Evolutionary conservation across 2,797 vertebrate genomes (phyloP), one percentile per base, ranked within the genome.

Genomic region (Myripristis jacobus): DNA sequence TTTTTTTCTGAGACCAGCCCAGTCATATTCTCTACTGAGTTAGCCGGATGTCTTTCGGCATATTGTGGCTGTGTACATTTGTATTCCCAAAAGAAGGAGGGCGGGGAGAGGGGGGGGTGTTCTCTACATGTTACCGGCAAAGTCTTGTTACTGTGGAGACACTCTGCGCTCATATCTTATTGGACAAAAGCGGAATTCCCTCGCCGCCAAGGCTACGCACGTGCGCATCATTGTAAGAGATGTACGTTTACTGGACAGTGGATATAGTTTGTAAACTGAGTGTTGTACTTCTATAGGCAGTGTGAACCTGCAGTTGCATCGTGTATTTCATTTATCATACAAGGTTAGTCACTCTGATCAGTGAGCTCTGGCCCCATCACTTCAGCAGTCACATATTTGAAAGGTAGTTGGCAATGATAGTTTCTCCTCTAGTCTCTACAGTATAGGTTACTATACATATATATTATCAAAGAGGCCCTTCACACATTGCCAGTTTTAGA

Each of bases 1-100:
- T 47, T 34, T 66, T 65, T 75, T 27, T 80, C 88, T 88, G 91
- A 91, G 90, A 86, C 91, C 90, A 91, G 88, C 92, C 88, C 86
- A 90, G 87, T 71, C 65, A 63, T 57, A 66, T 80, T 62, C 25
- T 27, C 44, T n/a, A 12, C 34, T 25, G 48, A 83, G 65, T 84
- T 60, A 29, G 50, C 52, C 54, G 50, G 58, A 75, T 71, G 56
- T 70, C 74, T 81, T 72, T 70, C 47, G 66, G 41, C 75, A 77
- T 79, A 66, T 79, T 77, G 73, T 70, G 67, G 27, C 66, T 55
- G 65, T 79, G 63, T 81, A 70, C 72, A 70, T 76, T 48, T 80
- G 31, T 62, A 79, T 69, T 77, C 41, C 66, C 31, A 65, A 9
- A 3, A 62, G 19, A 38, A 41, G 61, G 4, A 48, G 1, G n/a